These are phyloP conservation scores for Lepidurus couesii DNA, from an alignment of 1,140 invertebrate species.

Conservation along the genomic window DNA sequence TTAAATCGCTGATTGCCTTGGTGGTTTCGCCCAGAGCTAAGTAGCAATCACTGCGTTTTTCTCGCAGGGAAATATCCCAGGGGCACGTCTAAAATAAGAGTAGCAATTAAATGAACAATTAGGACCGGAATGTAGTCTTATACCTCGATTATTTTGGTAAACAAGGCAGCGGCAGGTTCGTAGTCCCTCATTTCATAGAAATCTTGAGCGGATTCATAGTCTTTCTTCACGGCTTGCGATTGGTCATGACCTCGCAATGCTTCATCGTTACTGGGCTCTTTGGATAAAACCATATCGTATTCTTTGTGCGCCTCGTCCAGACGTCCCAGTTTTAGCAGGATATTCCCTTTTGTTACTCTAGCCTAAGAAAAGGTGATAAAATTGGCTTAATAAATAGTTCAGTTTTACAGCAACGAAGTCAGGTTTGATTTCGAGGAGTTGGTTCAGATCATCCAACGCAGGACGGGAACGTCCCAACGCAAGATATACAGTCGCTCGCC, in stretches of 20 bases:
- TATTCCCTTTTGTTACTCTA: slow-evolving; percentile 73
- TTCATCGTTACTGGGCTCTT: slow-evolving; percentile 71
- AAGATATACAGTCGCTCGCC: slow-evolving; percentile 92
- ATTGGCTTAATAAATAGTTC: slow-evolving; percentile 22
- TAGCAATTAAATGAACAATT: slow-evolving; percentile 18
- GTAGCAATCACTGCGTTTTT: slow-evolving; percentile 80
- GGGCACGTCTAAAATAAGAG: slow-evolving; percentile 57
- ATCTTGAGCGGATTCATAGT: slow-evolving; percentile 60
- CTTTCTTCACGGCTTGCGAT: slow-evolving; percentile 59
- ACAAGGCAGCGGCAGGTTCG: slow-evolving; percentile 59
- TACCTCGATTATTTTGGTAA: slow-evolving; percentile 71
- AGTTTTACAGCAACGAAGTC: slow-evolving; percentile 74
- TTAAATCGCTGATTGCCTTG: slow-evolving; percentile 83
- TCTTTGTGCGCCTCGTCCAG: slow-evolving; percentile 75
- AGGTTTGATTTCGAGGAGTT: slow-evolving; percentile 85
- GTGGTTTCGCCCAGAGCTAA: slow-evolving; percentile 70
- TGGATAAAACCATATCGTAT: slow-evolving; percentile 65
- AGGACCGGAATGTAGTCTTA: slow-evolving; percentile 34
- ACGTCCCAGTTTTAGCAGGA: slow-evolving; percentile 83
- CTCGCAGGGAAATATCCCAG: slow-evolving; percentile 76
- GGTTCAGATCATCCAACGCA: slow-evolving; percentile 86
- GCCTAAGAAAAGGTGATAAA: slow-evolving; percentile 53
- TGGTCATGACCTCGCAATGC: slow-evolving; percentile 59
- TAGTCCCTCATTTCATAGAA: slow-evolving; percentile 62
- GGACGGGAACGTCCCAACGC: slow-evolving; percentile 93